A percentile compares a stretch with the other conserved stretches of the same genome.
Conservation (phyloP, 2,888 invertebrate genomes). For the Catotricha subobsoleta region DNA sequence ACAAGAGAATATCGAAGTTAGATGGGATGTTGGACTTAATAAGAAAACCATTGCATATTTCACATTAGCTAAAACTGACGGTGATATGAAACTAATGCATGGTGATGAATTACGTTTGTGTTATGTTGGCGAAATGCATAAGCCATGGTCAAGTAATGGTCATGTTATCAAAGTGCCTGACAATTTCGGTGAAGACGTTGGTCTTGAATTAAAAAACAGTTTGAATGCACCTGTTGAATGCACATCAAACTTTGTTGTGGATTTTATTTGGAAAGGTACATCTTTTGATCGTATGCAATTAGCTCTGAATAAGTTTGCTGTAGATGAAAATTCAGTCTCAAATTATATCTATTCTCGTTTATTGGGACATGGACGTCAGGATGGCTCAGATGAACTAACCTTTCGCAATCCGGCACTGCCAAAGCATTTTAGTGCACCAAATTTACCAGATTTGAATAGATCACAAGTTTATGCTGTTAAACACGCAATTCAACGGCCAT, state of each 20-base stretch:
- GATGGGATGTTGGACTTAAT: slow-evolving; percentile 97
- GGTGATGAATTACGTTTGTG: slow-evolving; percentile 91
- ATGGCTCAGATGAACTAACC: slow-evolving; percentile 83
- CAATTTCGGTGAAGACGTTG: slow-evolving; percentile 95
- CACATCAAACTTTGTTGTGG: slow-evolving; percentile 89
- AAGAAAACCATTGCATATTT: slow-evolving; percentile 97
- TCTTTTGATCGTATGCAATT: slow-evolving; percentile 96
- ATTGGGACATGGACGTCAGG: slow-evolving; percentile 86
- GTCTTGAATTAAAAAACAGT: slow-evolving; percentile 84
- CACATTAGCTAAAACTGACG: slow-evolving; percentile 90
- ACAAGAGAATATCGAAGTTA: slow-evolving; percentile 92
- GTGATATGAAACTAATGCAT: slow-evolving; percentile 98
- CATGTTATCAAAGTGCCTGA: slow-evolving; percentile 33
- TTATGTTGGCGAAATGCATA: slow-evolving; percentile 82
- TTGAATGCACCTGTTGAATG: slow-evolving; percentile 86
- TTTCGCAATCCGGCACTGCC: slow-evolving; percentile 75
- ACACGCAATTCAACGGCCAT: slow-evolving; percentile 87
- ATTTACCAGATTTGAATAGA: slow-evolving; percentile 91
- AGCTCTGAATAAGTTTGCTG: slow-evolving; percentile 85
- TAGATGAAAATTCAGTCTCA: slow-evolving; percentile 91
- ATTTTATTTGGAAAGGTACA: slow-evolving; percentile 98
- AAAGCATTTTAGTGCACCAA: slow-evolving; percentile 93
- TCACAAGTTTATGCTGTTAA: slow-evolving; percentile 97
- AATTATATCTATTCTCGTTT: slow-evolving; percentile 95
- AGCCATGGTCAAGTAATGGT: slow-evolving; percentile 94